A percentile compares a stretch with the other conserved stretches of the same genome.
Conservation (phyloP, 2,113 vertebrate genomes). For the Notechis scutatus region DNA sequence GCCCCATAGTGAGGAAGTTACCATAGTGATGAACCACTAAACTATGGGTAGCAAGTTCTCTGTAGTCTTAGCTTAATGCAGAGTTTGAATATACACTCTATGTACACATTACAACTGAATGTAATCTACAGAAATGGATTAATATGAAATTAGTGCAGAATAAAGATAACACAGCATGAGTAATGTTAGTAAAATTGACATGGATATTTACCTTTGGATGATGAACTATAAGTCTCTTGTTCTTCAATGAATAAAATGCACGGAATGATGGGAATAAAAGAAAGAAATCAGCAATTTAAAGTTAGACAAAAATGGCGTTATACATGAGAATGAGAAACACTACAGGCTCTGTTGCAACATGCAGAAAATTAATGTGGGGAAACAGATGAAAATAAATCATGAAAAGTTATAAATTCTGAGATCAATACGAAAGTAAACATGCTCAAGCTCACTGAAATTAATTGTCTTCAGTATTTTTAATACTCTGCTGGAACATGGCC, state of each 20-base stretch:
- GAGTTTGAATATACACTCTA: not conserved
- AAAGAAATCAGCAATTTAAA: constrained; percentile 84
- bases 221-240: constrained; percentile 79
- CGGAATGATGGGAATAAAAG: constrained; percentile 83
- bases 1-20: not conserved
- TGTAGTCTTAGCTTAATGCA: not conserved
- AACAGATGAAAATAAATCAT: constrained; percentile 64
- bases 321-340: constrained; percentile 71
- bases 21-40: not conserved
- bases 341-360: constrained; percentile 63
- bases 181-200: constrained; percentile 64
- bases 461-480: not conserved
- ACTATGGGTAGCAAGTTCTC: not conserved
- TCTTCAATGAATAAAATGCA: constrained; percentile 87
- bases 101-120: constrained; percentile 14
- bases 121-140: constrained; percentile 15
- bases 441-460: not conserved
- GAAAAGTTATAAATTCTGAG: constrained; percentile 61
- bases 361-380: constrained; percentile 61
- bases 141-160: constrained; percentile 24
- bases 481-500: not conserved
- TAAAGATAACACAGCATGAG: constrained; percentile 57
- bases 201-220: constrained; percentile 81
- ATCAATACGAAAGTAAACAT: not conserved
- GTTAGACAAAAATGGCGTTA: constrained; percentile 76